phyloP scores from a whole-genome alignment of 2,113 vertebrate genomes.

The Rhodinocichla rosea region DNA sequence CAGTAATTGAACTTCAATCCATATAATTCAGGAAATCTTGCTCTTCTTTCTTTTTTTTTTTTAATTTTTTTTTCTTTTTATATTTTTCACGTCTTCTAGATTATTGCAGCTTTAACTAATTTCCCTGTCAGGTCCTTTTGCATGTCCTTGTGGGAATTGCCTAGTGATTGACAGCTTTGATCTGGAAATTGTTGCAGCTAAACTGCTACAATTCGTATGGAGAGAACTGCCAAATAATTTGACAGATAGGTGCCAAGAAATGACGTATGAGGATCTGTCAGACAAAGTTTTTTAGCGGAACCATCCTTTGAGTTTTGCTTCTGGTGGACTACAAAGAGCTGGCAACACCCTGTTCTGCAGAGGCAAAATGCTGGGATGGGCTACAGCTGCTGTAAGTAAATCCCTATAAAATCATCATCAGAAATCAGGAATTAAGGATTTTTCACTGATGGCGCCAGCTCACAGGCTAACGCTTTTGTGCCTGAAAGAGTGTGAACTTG shows the following conservation, averaged over 20 bases:
- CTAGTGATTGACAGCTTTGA: slow-evolving; percentile 58
- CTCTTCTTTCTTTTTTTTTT: not conserved
- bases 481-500: not conserved
- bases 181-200: slow-evolving; percentile 58
- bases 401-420: not conserved
- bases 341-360: not conserved
- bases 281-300: not conserved
- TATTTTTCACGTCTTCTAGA: not conserved
- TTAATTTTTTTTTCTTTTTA: too few species aligned
- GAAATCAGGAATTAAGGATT: not conserved
- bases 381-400: not conserved
- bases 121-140: slow-evolving; percentile 39
- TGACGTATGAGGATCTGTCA: slow-evolving; percentile 5
- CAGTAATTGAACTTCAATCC: not conserved
- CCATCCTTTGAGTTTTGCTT: not conserved
- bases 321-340: not conserved
- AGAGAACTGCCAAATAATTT: slow-evolving; percentile 55
- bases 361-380: not conserved
- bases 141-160: slow-evolving; percentile 52
- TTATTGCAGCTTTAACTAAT: slow-evolving; percentile 31
- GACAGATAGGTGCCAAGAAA: slow-evolving; percentile 49
- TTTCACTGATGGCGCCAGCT: not conserved
- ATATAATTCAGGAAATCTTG: not conserved
- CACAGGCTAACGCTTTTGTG: not conserved
- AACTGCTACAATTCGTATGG: slow-evolving; percentile 28